Percentiles rank a stretch among this genome's conserved stretches.
phyloP scores from a whole-genome alignment of 2,888 invertebrate species.

The Litoditis marina region DNA sequence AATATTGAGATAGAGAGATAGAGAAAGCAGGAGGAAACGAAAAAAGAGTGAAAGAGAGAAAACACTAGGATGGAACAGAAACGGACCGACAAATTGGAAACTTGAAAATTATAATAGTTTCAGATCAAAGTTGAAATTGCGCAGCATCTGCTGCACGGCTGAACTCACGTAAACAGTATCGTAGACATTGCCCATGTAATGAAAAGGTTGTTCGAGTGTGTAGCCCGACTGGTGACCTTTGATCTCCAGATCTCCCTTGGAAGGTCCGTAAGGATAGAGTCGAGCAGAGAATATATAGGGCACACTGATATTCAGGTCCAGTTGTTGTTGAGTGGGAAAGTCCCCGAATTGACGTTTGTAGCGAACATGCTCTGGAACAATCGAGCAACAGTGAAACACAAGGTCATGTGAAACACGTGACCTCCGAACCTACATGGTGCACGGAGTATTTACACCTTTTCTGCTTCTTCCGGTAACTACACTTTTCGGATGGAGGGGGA shows the following conservation, averaged over 20 bases:
- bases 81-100: not conserved
- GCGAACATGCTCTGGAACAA: not conserved
- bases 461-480: too few relatives aligned
- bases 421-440: too few relatives aligned
- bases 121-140: too few relatives aligned
- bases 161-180: constrained; percentile 54
- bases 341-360: not conserved
- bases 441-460: too few relatives aligned
- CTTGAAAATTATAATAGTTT: not conserved
- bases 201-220: constrained; percentile 48
- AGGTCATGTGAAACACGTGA: too few relatives aligned
- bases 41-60: constrained; percentile 5
- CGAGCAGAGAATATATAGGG: constrained; percentile 61
- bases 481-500: too few relatives aligned
- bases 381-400: too few relatives aligned
- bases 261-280: constrained; percentile 57
- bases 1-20: not conserved
- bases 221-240: constrained; percentile 27
- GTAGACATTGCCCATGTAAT: constrained; percentile 49
- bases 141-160: too few relatives aligned
- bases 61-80: too few relatives aligned
- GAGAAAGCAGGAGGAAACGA: constrained; percentile 1
- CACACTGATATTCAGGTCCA: constrained; percentile 59
- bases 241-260: constrained; percentile 43
- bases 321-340: not conserved